Evolutionary conservation across 2,113 vertebrate species (phyloP), one percentile per base, ranked within the genome.

Genomic region (Sprattus sprattus): DNA sequence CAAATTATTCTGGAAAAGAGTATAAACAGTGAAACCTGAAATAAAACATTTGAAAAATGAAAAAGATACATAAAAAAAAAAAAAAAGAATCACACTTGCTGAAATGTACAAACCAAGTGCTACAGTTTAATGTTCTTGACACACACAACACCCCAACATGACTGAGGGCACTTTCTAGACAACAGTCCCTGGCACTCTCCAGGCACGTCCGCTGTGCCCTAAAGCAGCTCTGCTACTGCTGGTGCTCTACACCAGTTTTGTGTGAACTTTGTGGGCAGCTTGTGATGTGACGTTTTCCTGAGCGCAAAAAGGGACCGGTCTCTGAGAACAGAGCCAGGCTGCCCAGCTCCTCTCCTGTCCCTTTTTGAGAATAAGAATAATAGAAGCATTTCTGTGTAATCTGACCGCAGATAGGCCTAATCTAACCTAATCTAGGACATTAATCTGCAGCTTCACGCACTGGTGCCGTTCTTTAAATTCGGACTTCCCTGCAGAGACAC

Each of bases 331-430:
- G 52, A 54, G 54, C 18, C 54, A 60, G 20, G 54, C 54, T 60
- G 54, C 20, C 54, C 1, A 60, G 20, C 20, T 22, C 20, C 20
- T 60, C 20, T 22, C 20, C 18, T 0, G 25, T n/a, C 32, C 39
- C 15, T 15, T 32, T 78, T 78, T 15, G 32, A 78, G 16, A 39
- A 25, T 5, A 6, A 84, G 28, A 85, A 87, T 28, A 87, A 88
- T 82, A 71, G 15, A 7, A 45, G 28, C 60, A 8, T 86, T 85
- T 88, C 83, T 81, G 87, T 83, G 86, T 89, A 92, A 91, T 90
- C 86, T 82, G 88, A 89, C 85, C 81, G 85, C 71, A 87, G 82
- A 90, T 87, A 28, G 64, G 64, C 64, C 64, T 25, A 87, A 91
- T 91, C 85, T 86, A 78, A 25, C 64, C 64, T 25, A 87, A 91